phyloP scores from a whole-genome alignment of 2,888 invertebrate genomes.

The Opisthograptis luteolata region DNA sequence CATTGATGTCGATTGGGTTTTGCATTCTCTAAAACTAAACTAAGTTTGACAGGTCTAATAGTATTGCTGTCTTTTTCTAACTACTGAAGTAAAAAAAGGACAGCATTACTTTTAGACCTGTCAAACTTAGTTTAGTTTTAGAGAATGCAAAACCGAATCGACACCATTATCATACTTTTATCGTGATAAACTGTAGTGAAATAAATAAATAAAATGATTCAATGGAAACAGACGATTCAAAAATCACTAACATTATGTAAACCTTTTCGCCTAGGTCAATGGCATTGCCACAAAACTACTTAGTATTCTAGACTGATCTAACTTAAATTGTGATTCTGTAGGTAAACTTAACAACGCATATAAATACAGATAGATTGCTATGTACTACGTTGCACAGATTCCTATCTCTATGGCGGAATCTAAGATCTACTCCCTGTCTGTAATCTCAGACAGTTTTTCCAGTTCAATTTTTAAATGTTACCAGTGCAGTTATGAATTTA shows the following conservation, averaged over 20 bases:
- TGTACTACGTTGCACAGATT: conserved; percentile 18
- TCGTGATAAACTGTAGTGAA: too few relatives aligned
- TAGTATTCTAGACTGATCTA: conserved; percentile 45
- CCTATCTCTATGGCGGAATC: conserved; percentile 24
- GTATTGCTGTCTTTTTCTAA: too few relatives aligned
- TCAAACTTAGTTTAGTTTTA: too few relatives aligned
- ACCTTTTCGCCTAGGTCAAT: conserved; percentile 53
- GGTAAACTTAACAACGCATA: conserved; percentile 30
- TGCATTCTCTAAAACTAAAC: too few relatives aligned
- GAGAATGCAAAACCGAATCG: too few relatives aligned
- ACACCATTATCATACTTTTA: too few relatives aligned
- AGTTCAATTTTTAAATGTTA: conserved; percentile 20
- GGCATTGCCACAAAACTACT: conserved; percentile 41
- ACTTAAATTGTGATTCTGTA: conserved; percentile 47
- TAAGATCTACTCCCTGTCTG: conserved; percentile 13
- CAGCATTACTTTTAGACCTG: too few relatives aligned
- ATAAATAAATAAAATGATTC: too few relatives aligned
- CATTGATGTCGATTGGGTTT: too few relatives aligned
- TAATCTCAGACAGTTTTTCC: too few relatives aligned
- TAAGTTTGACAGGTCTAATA: too few relatives aligned
- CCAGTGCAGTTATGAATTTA: conserved; percentile 9
- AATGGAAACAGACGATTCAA: conserved; percentile 39
- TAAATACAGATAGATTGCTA: conserved; percentile 37
- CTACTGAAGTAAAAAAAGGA: too few relatives aligned
- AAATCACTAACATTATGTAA: conserved; percentile 45